Conservation (phyloP, 23 tunicate genomes). For the Botrylloides violaceus region DNA sequence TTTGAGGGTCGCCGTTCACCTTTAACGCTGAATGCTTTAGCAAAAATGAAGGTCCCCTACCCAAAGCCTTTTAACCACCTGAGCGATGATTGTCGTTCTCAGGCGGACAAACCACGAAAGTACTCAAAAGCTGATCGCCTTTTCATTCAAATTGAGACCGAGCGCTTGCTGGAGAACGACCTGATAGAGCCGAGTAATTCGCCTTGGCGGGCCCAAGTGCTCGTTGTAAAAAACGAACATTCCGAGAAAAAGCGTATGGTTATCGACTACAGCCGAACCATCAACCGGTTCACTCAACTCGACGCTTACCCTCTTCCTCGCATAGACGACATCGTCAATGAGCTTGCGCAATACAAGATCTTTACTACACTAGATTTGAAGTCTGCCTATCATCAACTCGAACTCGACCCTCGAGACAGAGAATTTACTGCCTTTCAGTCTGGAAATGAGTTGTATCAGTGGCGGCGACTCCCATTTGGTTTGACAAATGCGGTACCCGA, state of each 20-base stretch:
- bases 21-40: not conserved
- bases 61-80: not conserved
- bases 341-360: not conserved
- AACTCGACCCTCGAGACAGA: not conserved
- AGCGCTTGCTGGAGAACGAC: not conserved
- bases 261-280: too few relatives aligned
- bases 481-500: constrained; percentile 18
- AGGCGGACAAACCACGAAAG: not conserved
- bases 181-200: too few relatives aligned
- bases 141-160: not conserved
- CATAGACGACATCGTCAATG: constrained; percentile 15
- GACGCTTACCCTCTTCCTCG: constrained; percentile 28
- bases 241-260: too few relatives aligned
- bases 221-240: too few relatives aligned
- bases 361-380: constrained; percentile 16
- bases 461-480: constrained; percentile 17
- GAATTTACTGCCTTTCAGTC: constrained; percentile 27
- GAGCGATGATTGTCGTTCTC: not conserved
- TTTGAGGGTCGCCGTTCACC: not conserved
- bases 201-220: too few relatives aligned
- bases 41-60: not conserved
- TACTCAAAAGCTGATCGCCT: not conserved
- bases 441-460: constrained; percentile 7
- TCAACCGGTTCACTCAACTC: constrained; percentile 18
- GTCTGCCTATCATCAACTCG: constrained; percentile 22